These are phyloP conservation scores for Oryzias curvinotus DNA, from an alignment of 2,113 vertebrate genomes.

Conservation along the genomic window DNA sequence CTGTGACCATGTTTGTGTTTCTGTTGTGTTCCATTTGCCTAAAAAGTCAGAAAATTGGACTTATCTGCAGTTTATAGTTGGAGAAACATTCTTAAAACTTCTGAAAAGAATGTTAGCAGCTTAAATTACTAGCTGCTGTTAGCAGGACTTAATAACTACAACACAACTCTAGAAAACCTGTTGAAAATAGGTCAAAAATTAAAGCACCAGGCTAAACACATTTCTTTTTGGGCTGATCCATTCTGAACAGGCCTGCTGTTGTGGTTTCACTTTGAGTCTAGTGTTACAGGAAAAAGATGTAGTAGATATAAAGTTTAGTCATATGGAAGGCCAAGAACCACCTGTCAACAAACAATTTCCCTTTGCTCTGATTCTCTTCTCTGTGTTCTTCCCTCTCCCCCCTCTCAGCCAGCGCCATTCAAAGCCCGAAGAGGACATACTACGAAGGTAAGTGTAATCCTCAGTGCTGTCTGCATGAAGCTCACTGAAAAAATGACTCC, in stretches of 20 bases:
- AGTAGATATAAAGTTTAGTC: conserved; percentile 65
- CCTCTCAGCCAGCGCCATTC: conserved; percentile 55
- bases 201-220: conserved; percentile 5
- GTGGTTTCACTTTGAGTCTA: conserved; percentile 55
- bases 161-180: too few species aligned
- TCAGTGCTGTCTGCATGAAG: neutral
- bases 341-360: conserved; percentile 75
- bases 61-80: too few species aligned
- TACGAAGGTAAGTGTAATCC: conserved; percentile 64
- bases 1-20: too few species aligned
- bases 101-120: too few species aligned
- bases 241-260: conserved; percentile 61
- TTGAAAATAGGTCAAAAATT: neutral
- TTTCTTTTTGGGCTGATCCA: conserved; percentile 16
- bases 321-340: conserved; percentile 66
- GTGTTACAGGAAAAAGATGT: conserved; percentile 75
- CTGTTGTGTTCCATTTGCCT: too few species aligned
- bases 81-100: too few species aligned
- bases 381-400: conserved; percentile 34
- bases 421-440: conserved; percentile 1
- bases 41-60: too few species aligned
- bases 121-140: too few species aligned
- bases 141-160: too few species aligned
- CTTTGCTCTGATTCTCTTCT: conserved; percentile 37
- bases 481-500: too few species aligned